Conservation (phyloP, 1,140 invertebrate species). For the Rhopalosiphum maidis region DNA sequence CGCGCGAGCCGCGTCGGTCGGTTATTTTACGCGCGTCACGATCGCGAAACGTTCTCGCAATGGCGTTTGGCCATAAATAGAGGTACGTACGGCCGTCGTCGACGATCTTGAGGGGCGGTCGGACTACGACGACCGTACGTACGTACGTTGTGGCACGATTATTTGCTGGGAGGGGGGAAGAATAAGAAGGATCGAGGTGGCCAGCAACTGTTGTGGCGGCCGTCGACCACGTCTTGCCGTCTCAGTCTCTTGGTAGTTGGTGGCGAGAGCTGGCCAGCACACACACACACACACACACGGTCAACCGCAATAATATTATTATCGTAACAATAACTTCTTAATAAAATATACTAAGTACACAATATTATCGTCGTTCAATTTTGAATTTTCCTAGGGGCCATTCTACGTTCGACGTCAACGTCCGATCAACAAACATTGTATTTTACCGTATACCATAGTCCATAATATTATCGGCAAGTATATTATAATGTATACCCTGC, state of each 20-base stretch:
- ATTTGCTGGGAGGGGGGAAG: neutral
- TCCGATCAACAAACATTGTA: neutral
- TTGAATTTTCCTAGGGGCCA: constrained; percentile 7
- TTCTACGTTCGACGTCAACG: neutral
- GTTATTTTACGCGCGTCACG: constrained; percentile 31
- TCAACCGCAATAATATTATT: neutral
- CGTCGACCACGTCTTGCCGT: neutral
- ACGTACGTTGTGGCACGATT: neutral
- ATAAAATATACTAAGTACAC: neutral
- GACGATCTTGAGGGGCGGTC: neutral
- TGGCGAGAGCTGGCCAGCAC: neutral
- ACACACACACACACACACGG: neutral
- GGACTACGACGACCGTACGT: neutral
- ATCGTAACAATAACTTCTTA: neutral
- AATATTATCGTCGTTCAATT: neutral
- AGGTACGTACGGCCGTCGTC: neutral
- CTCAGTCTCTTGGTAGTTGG: neutral
- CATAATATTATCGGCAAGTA: neutral
- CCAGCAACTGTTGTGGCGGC: neutral
- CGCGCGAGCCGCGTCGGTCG: neutral
- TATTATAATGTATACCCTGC: neutral
- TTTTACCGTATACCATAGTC: neutral
- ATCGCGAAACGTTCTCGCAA: neutral
- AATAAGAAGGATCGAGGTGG: neutral
- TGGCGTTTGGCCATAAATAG: constrained; percentile 30